Evolutionary conservation across 2,113 vertebrate species (phyloP).

Genomic region (Nansenia antarctica): DNA sequence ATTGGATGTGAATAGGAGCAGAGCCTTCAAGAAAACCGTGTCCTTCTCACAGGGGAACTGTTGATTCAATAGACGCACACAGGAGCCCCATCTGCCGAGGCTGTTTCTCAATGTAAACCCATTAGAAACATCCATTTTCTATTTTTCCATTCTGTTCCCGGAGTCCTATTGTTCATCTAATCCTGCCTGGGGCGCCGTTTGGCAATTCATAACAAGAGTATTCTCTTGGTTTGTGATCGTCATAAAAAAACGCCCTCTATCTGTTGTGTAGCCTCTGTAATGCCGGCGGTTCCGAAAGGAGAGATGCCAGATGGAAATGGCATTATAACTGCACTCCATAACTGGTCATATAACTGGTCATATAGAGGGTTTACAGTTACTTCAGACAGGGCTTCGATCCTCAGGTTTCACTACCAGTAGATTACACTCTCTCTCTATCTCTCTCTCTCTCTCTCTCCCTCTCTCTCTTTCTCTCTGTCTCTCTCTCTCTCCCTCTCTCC

Average conservation of each 20-base stretch:
- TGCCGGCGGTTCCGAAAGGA: not conserved
- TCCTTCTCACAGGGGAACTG: slow-evolving; percentile 20
- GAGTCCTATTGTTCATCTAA: too few relatives aligned
- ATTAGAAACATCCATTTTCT: slow-evolving; percentile 35
- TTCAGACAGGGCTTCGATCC: too few relatives aligned
- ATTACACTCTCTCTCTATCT: too few relatives aligned
- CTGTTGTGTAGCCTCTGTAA: not conserved
- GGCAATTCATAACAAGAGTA: not conserved
- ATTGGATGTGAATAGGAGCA: slow-evolving; percentile 57
- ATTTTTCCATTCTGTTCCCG: not conserved
- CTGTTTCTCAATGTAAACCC: slow-evolving; percentile 33
- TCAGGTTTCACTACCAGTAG: too few relatives aligned
- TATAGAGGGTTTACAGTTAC: too few relatives aligned
- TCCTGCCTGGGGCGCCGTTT: not conserved
- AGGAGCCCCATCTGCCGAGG: slow-evolving; percentile 26
- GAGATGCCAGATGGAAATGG: too few relatives aligned
- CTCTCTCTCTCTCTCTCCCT: too few relatives aligned
- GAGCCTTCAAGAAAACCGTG: slow-evolving; percentile 35
- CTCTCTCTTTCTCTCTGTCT: too few relatives aligned
- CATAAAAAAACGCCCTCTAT: not conserved
- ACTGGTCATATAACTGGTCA: too few relatives aligned
- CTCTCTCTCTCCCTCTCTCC: too few relatives aligned
- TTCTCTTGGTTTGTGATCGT: not conserved
- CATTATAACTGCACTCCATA: too few relatives aligned
- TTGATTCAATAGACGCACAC: slow-evolving; percentile 35